Percentiles rank a stretch among this genome's conserved stretches.
Conservation (phyloP, 2,888 invertebrate genomes). For the Isotomurus palustris region DNA sequence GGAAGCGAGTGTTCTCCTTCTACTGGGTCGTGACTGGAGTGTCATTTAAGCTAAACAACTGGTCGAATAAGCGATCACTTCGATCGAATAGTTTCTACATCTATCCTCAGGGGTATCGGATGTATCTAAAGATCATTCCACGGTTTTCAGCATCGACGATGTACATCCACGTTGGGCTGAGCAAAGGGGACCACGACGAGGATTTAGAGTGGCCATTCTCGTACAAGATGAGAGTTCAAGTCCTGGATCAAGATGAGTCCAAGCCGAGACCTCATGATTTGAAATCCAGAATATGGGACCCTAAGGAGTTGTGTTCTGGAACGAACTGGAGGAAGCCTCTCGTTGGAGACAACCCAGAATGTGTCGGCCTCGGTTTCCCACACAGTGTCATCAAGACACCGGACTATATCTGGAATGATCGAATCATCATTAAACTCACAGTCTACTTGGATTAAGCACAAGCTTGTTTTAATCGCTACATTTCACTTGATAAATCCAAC, state of each 20-base stretch:
- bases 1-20: constrained; percentile 48
- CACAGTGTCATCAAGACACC: constrained; percentile 53
- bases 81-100: constrained; percentile 51
- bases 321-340: constrained; percentile 51
- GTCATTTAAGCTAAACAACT: constrained; percentile 49
- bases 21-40: constrained; percentile 51
- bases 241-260: constrained; percentile 44
- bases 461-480: too few relatives aligned
- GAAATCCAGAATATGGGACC: constrained; percentile 51
- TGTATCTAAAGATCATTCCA: constrained; percentile 52
- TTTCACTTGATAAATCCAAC: too few relatives aligned
- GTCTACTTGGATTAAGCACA: constrained; percentile 54
- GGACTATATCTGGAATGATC: constrained; percentile 53
- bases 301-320: constrained; percentile 50
- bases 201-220: constrained; percentile 51
- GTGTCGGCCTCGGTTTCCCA: constrained; percentile 54
- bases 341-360: constrained; percentile 50
- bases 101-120: constrained; percentile 49
- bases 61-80: constrained; percentile 49
- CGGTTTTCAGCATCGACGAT: constrained; percentile 47
- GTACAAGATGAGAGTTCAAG: constrained; percentile 49
- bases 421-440: constrained; percentile 56
- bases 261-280: constrained; percentile 28
- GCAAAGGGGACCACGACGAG: constrained; percentile 50
- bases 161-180: constrained; percentile 51